Base-by-base conservation (phyloP, 1,140 invertebrate species). In the Aphis craccivora region DNA sequence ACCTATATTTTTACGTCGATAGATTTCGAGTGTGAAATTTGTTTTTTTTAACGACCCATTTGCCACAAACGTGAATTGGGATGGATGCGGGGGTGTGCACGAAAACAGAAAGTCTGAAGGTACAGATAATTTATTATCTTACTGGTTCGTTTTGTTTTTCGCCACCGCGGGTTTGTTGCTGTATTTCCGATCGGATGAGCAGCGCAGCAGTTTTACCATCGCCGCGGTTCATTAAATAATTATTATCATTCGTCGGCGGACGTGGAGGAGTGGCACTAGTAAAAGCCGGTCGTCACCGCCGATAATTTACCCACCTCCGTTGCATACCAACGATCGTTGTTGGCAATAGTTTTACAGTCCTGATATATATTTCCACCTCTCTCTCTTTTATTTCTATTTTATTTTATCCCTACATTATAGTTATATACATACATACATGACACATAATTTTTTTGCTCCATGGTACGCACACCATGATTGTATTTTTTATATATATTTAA, bases 101-200 rank as follows among this genome's bases (percentile, higher is more conserved):
- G 87, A 89, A 53, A 89, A 89, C 45, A 53, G 87, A 89, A 53
- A 89, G 87, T 89, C 87, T 53, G 87, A 55, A 53, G 88, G 88
- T 55, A 37, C 51, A 23, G 25, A 55, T 89, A 89, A 89, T 89
- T 89, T 89, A 89, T 55, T 37, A 14, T 89, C 88, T 89, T 55
- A 89, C 88, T 53, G 88, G 88, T 53, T 1, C 48, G 87, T 89
- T 89, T 89, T 89, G 88, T 55, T 89, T 89, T 53, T 89, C 48
- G 48, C 87, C 87, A 35, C 87, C 48, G 45, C 48, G 45, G 25
- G 86, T 43, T 43, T 88, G 86, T n/a, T 89, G 48, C 88, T 37
- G 48, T n/a, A 35, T 89, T 89, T 89, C 88, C 88, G 88, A 89
- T 89, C 88, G 88, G 88, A 89, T 89, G 88, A 89, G 35, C 88